Base-by-base conservation (phyloP, 1,140 invertebrate species). In the Eurosta solidaginis region DNA sequence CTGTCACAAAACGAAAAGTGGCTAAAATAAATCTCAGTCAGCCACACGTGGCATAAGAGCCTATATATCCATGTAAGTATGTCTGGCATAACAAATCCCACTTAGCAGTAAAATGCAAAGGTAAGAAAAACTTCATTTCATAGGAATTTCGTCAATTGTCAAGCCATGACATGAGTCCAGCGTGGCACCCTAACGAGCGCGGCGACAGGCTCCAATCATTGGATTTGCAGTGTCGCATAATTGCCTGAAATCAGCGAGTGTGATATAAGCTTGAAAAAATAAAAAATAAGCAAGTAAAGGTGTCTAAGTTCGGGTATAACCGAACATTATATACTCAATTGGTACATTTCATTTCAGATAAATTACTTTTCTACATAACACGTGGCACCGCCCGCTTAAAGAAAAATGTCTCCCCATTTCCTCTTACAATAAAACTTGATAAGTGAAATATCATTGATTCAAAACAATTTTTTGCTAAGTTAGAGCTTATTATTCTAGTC, bases 131-230 rank as follows among this genome's bases (percentile, higher is more conserved):
- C 59, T 40, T n/a, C 59, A 42, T 68, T 68, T 68, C 59, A n/a
- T 40, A 68, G 59, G 59, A 68, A 68, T 68, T 68, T 68, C 59
- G 59, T 68, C 59, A 68, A 40, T 68, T 68, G 59, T 68, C 59
- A 68, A 68, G 59, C 22, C 33, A 40, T n/a, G n/a, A n/a, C n/a
- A n/a, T n/a, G n/a, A 68, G 59, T 17, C 10, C 50, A 54, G 54
- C 36, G 22, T 68, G 59, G 59, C 59, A 29, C 59, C 59, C 59
- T 42, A 68, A 68, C 59, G 59, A 68, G 59, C 59, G 59, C 59
- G 59, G 33, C 59, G 59, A 68, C 59, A 68, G 59, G 33, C 59
- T 68, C 33, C 59, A 68, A 68, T 68, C 59, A 68, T 54, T 54
- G 50, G 50, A 25, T 7, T 68, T 10, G 59, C 22, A 68, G 59